These are phyloP conservation scores for Phoxinus phoxinus DNA, from an alignment of 2,113 vertebrate genomes.

Conservation along the genomic window DNA sequence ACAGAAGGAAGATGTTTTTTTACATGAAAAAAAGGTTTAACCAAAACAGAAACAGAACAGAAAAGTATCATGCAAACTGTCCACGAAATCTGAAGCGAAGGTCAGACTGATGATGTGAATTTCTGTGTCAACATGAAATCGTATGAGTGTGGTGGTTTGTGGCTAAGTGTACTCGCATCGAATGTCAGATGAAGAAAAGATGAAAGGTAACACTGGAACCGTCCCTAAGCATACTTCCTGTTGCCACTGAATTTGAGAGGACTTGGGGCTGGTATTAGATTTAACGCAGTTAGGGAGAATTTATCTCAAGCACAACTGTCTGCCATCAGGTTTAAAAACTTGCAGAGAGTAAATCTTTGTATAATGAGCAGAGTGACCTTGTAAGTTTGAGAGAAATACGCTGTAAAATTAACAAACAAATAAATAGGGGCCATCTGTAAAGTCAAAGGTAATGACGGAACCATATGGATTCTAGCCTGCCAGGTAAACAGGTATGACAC, in stretches of 20 bases:
- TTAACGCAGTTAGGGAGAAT: constrained; percentile 8
- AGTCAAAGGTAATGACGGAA: constrained; percentile 22
- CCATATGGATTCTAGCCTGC: constrained; percentile 19
- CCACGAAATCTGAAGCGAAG: constrained; percentile 78
- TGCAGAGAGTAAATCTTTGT: not conserved
- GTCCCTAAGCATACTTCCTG: constrained; percentile 32
- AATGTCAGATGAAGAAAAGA: constrained; percentile 66
- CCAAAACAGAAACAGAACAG: constrained; percentile 68
- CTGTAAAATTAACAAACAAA: not conserved
- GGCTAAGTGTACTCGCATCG: constrained; percentile 76
- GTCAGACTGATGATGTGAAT: constrained; percentile 87
- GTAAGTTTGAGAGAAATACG: not conserved
- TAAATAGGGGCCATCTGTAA: constrained; percentile 35
- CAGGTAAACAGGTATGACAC: not conserved
- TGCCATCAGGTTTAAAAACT: not conserved
- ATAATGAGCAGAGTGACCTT: constrained; percentile 31
- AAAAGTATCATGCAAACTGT: constrained; percentile 78
- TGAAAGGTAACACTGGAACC: constrained; percentile 20
- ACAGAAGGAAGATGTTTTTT: constrained; percentile 73
- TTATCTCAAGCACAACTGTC: not conserved
- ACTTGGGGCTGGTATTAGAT: constrained; percentile 35
- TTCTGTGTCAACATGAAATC: constrained; percentile 90
- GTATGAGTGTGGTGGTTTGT: constrained; percentile 72
- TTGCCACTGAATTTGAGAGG: constrained; percentile 22
- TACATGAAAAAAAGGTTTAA: constrained; percentile 64